Evolutionary conservation across 2,888 invertebrate species (phyloP).

Genomic region (Lasioglossum pauxillum): DNA sequence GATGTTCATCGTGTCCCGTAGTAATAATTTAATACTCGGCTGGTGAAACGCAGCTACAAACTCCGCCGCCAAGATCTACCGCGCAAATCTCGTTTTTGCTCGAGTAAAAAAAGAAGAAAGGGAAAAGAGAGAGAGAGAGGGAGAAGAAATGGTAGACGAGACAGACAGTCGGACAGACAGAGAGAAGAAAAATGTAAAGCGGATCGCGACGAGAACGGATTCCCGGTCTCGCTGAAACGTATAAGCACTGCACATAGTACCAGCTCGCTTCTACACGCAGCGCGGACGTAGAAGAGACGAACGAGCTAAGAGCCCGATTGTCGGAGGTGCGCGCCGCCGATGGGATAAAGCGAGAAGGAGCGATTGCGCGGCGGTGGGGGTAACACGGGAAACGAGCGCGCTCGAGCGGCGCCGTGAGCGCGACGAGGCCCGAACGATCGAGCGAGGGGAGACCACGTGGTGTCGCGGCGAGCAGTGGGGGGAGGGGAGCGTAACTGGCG

Average conservation of each 20-base stretch:
- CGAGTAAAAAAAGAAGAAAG: neutral
- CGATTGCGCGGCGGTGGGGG: conserved; percentile 75
- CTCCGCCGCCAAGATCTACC: conserved; percentile 44
- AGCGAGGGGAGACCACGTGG: conserved; percentile 80
- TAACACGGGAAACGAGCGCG: conserved; percentile 26
- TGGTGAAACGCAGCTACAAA: conserved; percentile 45
- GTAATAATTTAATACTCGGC: conserved; percentile 56
- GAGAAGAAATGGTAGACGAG: neutral
- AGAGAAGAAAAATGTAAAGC: conserved; percentile 54
- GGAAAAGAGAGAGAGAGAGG: no score
- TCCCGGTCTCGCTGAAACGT: conserved; percentile 43
- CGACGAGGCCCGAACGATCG: conserved; percentile 44
- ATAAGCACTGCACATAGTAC: neutral
- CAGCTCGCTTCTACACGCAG: conserved; percentile 21
- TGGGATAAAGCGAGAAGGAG: conserved; percentile 37
- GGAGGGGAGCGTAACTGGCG: conserved; percentile 61
- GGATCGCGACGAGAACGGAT: conserved; percentile 56
- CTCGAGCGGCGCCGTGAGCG: conserved; percentile 30
- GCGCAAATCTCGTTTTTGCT: conserved; percentile 50
- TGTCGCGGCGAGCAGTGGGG: conserved; percentile 49
- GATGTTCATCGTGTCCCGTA: conserved; percentile 47
- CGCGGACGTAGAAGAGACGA: conserved; percentile 45
- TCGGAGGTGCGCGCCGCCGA: conserved; percentile 26
- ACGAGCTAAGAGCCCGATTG: conserved; percentile 55
- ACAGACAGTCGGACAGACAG: neutral